Base-by-base conservation (phyloP, 2,113 vertebrate species). In the Rostratula benghalensis region DNA sequence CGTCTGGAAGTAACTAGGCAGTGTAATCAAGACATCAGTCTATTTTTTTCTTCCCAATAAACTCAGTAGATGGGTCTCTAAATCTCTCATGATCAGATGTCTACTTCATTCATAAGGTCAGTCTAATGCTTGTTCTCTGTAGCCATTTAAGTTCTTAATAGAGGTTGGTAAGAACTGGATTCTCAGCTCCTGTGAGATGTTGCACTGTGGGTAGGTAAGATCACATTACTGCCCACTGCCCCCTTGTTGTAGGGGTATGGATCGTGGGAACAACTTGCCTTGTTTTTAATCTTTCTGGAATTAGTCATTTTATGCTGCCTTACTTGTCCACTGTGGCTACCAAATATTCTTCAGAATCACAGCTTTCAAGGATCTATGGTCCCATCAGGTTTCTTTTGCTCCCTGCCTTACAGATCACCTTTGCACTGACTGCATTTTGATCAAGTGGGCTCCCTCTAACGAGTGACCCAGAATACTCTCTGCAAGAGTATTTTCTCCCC, bases 401-500 rank as follows among this genome's bases (percentile, higher is more conserved):
- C 56, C 78, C 18, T 67, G 60, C 57, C 39, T 89, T 56, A 57
- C 0, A 33, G 53, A 60, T 56, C 69, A 71, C 68, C 46, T 83
- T 63, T 81, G 51, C 54, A 30, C 60, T 75, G 54, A 33, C 63
- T 77, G 46, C 43, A 45, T 53, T 81, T 75, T 3, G 2, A 86
- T 93, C 60, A 67, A 68, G 86, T 18, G 56, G 88, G 35, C 48
- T 92, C 59, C 73, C 39, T 76, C 86, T 81, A 39, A 65, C 57
- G 51, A 90, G 43, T 81, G 86, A 95, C 92, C 90, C 91, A 67
- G 82, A 90, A 94, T 86, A 86, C 39, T 86, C 87, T 63, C 76
- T 10, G 21, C 41, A 27, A 43, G 75, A 96, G 51, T 92, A 81
- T 94, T 95, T 96, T 90, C 64, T 86, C 64, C 39, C 88, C 85